These are phyloP conservation scores for Chiloscyllium punctatum DNA, from an alignment of 2,797 vertebrate species.

Conservation along the genomic window DNA sequence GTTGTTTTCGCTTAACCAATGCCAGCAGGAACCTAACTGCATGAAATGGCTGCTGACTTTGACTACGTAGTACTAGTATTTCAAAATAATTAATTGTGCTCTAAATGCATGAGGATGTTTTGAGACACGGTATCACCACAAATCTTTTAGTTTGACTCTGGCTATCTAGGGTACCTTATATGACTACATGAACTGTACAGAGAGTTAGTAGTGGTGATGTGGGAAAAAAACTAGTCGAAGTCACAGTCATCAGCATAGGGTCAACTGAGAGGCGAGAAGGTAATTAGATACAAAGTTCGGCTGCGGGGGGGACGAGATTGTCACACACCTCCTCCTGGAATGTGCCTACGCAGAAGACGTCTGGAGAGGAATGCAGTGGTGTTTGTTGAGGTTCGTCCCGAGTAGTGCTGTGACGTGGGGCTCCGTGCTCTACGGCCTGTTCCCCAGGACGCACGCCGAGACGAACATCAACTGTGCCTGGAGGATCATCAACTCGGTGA, in stretches of 20 bases:
- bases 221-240: not conserved
- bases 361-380: too few species aligned
- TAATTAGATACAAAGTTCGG: not conserved
- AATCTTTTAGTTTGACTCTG: not conserved
- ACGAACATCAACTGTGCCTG: too few species aligned
- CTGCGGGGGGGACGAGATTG: too few species aligned
- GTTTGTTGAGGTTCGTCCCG: too few species aligned
- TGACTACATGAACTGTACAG: not conserved
- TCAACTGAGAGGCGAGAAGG: not conserved
- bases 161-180: not conserved
- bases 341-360: too few species aligned
- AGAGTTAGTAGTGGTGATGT: not conserved
- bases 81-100: conserved; percentile 2
- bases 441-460: too few species aligned
- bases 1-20: not conserved
- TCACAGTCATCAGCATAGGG: not conserved
- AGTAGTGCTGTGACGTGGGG: too few species aligned
- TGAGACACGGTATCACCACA: not conserved
- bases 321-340: too few species aligned
- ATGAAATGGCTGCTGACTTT: not conserved
- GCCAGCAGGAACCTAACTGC: not conserved
- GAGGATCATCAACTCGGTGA: too few species aligned
- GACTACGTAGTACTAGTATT: not conserved
- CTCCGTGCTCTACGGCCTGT: too few species aligned
- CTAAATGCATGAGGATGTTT: not conserved